These are phyloP conservation scores for Camelus dromedarius DNA, from an alignment of 2,113 vertebrate genomes.

Conservation along the genomic window DNA sequence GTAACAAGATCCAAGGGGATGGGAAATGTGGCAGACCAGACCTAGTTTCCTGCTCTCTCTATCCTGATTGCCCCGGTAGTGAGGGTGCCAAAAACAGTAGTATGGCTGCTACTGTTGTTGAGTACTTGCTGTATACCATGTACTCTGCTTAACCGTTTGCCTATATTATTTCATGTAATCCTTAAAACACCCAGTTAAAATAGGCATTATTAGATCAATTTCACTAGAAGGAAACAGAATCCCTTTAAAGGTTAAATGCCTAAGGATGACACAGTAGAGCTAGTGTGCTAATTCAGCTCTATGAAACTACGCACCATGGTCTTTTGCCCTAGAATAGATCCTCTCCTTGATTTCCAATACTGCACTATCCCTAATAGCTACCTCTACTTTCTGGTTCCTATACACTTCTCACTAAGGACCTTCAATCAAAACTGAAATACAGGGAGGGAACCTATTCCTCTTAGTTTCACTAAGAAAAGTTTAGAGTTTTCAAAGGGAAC, in stretches of 20 bases:
- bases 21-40: neutral
- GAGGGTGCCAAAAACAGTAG: neutral
- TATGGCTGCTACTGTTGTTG: neutral
- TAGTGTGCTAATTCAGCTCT: neutral
- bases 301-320: neutral
- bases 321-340: neutral
- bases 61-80: neutral
- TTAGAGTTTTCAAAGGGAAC: neutral
- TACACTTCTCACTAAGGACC: neutral
- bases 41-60: neutral
- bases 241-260: neutral
- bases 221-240: neutral
- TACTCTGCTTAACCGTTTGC: neutral
- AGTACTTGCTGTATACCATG: neutral
- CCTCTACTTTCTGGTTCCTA: neutral
- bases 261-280: neutral
- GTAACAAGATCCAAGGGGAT: neutral
- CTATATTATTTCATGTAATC: neutral
- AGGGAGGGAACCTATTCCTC: neutral
- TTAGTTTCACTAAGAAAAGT: slow-evolving; percentile 13
- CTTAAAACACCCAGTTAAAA: neutral
- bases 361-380: neutral
- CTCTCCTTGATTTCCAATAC: neutral
- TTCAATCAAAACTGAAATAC: neutral
- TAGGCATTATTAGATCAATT: neutral